These are phyloP conservation scores for Notospermus geniculatus DNA, from an alignment of 1,140 invertebrate genomes.

Conservation along the genomic window DNA sequence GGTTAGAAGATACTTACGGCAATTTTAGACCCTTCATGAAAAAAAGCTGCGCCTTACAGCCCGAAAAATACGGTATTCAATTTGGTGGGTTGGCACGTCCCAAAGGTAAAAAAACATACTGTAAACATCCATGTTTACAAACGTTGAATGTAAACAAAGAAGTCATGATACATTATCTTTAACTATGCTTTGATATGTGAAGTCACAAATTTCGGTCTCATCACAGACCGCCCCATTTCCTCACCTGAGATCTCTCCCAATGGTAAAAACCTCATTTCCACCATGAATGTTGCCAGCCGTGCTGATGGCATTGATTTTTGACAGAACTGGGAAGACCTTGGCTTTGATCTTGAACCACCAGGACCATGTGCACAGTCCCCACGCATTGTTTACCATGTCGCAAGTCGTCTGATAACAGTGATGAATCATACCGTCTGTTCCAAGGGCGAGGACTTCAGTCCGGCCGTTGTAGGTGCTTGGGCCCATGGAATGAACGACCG, in stretches of 20 bases:
- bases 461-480: neutral
- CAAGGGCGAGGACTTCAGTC: neutral
- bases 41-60: too few species aligned
- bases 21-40: too few species aligned
- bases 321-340: neutral
- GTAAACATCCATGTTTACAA: too few species aligned
- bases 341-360: neutral
- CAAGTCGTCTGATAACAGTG: slow-evolving; percentile 7
- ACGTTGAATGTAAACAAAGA: too few species aligned
- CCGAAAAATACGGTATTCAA: too few species aligned
- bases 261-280: neutral
- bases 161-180: too few species aligned
- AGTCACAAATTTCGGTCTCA: too few species aligned
- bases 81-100: too few species aligned
- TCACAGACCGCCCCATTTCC: too few species aligned
- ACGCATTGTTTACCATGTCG: slow-evolving; percentile 1
- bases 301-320: neutral
- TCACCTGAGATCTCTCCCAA: neutral
- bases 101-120: too few species aligned
- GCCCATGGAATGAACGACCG: slow-evolving; percentile 1
- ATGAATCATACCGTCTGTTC: slow-evolving; percentile 8
- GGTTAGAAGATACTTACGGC: too few species aligned
- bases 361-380: slow-evolving; percentile 8
- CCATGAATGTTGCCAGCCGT: neutral
- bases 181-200: too few species aligned